Conservation (phyloP, 1,140 invertebrate species). For the Eriosoma lanigerum region DNA sequence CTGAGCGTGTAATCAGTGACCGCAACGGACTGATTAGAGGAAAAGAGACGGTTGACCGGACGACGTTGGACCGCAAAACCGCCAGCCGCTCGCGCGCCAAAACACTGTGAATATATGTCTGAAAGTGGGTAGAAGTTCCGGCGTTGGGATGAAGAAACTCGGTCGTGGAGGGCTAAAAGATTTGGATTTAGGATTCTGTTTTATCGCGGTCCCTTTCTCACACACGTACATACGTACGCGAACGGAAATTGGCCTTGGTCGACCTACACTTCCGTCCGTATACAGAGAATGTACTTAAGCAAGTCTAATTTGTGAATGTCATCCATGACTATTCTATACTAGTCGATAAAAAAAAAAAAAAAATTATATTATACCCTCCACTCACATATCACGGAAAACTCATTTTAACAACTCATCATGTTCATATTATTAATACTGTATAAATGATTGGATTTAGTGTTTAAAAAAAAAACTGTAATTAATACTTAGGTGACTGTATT, state of each 20-base stretch:
- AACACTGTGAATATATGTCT: background rate
- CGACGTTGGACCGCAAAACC: conserved; percentile 10
- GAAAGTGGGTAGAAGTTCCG: background rate
- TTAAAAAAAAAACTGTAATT: no score
- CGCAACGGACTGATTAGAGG: conserved; percentile 32
- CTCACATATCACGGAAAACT: no score
- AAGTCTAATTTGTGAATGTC: background rate
- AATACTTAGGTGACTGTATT: no score
- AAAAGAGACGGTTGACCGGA: background rate
- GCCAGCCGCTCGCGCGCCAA: background rate
- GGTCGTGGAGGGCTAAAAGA: no score
- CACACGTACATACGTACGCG: background rate
- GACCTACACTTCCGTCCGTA: background rate
- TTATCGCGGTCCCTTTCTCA: background rate
- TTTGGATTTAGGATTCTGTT: background rate
- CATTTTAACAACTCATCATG: no score
- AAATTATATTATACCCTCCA: no score
- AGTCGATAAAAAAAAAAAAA: no score
- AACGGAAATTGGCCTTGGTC: background rate
- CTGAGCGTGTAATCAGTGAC: conserved; percentile 21
- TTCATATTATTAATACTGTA: no score
- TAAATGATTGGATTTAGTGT: no score
- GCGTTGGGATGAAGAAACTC: no score
- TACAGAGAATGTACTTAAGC: background rate
- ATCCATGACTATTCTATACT: no score